Evolutionary conservation across 1,140 invertebrate genomes (phyloP), one percentile per base, ranked within the genome.

Genomic region (Dendrolimus kikuchii): DNA sequence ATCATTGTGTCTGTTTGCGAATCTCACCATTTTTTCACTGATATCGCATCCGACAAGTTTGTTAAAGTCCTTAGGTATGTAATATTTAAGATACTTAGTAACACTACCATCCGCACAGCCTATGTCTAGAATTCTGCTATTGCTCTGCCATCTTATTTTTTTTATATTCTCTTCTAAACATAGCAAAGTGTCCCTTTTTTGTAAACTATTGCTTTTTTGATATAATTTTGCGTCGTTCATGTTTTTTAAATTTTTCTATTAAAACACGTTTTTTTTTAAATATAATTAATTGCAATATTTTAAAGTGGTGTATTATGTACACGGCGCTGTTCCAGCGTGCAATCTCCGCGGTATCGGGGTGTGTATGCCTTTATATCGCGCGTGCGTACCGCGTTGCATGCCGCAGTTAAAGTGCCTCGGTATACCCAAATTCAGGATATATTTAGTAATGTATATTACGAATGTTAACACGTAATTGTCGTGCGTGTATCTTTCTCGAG

Each of bases 61-160:
- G 4, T 76, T 68, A 7, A 83, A 88, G 7, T 86, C 76, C 4
- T 71, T 62, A 0, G 93, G 91, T n/a, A 95, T 65, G 55, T 88
- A 83, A 1, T 91, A 91, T 46, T 91, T 75, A 6, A 96, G 78
- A n/a, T 95, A 75, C 36, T 91, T 88, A 7, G 93, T 93, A 5
- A 95, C 91, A 61, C 92, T 89, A 0, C 94, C 95, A 9, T 93
- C 92, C 0, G 94, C 95, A 50, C 93, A 95, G 1, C 95, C 95
- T 8, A 96, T 89, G 66, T 96, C 95, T 53, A 96, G 81, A 2
- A 94, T 79, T 44, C 86, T 87, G 39, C 80, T 78, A 3, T 87
- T 88, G 38, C 85, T 65, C 47, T 86, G 85, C 92, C 92, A 93
- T 58, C 88, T 79, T 8, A 93, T 88, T 43, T 87, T 82, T 4